Conservation (phyloP, 2,888 invertebrate genomes). For the Anaspis maculata region DNA sequence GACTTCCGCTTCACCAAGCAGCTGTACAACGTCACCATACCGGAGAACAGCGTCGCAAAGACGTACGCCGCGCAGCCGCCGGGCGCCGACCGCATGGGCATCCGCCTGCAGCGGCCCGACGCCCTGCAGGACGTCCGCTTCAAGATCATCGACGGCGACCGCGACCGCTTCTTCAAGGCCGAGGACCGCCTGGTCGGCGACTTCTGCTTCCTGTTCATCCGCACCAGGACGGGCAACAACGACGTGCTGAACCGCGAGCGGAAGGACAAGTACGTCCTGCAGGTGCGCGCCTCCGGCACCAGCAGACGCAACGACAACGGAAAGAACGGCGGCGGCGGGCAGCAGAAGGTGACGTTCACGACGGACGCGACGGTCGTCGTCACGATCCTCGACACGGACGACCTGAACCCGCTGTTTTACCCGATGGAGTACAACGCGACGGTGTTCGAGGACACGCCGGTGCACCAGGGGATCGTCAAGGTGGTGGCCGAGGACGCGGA, state of each 20-base stretch:
- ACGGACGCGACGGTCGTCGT: constrained; percentile 68
- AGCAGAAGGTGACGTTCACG: constrained; percentile 54
- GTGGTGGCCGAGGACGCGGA: constrained; percentile 94
- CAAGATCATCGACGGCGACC: constrained; percentile 80
- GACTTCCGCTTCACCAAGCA: constrained; percentile 63
- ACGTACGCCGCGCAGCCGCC: constrained; percentile 69
- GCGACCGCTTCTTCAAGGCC: constrained; percentile 85
- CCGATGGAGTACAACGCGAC: constrained; percentile 78
- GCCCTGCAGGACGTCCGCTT: constrained; percentile 60
- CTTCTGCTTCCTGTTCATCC: constrained; percentile 85
- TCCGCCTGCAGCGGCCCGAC: constrained; percentile 44
- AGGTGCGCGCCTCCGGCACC: constrained; percentile 63
- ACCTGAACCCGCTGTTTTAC: constrained; percentile 89
- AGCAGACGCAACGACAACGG: too few species aligned
- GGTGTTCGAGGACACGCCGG: constrained; percentile 81
- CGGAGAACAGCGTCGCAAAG: constrained; percentile 87
- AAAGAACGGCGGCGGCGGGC: too few species aligned
- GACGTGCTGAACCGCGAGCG: constrained; percentile 91
- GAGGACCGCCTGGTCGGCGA: constrained; percentile 86
- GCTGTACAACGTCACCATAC: constrained; percentile 80
- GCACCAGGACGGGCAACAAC: constrained; percentile 79
- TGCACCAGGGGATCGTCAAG: constrained; percentile 71
- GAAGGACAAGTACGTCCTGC: constrained; percentile 71
- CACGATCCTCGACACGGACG: constrained; percentile 75
- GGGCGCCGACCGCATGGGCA: constrained; percentile 73